phyloP scores from a whole-genome alignment of 2,797 vertebrate genomes.

The Nasua narica region DNA sequence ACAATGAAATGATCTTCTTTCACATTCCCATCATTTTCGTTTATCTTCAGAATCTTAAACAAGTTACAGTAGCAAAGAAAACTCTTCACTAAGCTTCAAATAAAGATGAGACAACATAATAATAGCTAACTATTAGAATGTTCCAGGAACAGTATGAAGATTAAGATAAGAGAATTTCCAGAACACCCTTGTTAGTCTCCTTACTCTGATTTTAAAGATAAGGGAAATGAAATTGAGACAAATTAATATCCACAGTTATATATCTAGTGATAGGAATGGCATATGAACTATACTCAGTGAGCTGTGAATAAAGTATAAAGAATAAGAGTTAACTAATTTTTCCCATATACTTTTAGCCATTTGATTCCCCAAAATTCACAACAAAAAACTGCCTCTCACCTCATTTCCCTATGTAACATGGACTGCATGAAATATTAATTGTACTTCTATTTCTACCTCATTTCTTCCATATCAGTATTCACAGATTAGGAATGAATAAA shows the following conservation, averaged over 20 bases:
- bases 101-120: not conserved
- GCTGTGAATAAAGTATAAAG: not conserved
- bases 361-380: not conserved
- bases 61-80: not conserved
- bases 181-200: not conserved
- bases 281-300: not conserved
- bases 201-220: not conserved
- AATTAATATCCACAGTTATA: not conserved
- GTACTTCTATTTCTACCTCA: not conserved
- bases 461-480: not conserved
- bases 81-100: slow-evolving; percentile 17
- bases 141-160: not conserved
- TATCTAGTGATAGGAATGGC: not conserved
- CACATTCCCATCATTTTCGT: not conserved
- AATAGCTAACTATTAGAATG: not conserved
- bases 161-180: not conserved
- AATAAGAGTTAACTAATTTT: not conserved
- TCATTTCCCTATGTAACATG: not conserved
- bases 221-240: slow-evolving; percentile 31
- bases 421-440: not conserved
- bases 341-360: not conserved
- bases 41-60: not conserved
- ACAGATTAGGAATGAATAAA: slow-evolving; percentile 15
- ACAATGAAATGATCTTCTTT: not conserved
- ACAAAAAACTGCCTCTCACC: not conserved